phyloP scores from a whole-genome alignment of 2,113 vertebrate genomes.

The Ptychochromis oligacanthus region DNA sequence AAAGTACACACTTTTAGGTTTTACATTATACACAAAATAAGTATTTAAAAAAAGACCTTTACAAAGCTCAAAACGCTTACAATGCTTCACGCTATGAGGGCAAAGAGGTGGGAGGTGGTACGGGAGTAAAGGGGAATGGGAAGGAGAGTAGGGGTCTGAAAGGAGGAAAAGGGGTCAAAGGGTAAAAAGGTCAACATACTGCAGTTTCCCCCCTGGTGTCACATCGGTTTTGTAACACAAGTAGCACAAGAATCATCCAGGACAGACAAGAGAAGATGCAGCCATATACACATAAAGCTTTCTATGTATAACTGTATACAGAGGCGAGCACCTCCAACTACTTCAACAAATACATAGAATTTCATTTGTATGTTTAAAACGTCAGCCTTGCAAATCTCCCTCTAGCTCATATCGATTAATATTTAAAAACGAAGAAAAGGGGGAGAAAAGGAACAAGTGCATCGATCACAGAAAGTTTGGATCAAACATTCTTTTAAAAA shows the following conservation, averaged over 20 bases:
- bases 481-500: slow-evolving; percentile 53
- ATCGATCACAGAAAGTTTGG: slow-evolving; percentile 55
- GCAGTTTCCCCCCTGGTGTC: slow-evolving; percentile 61
- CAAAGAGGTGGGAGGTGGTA: slow-evolving; percentile 8
- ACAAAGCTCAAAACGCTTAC: slow-evolving; percentile 80
- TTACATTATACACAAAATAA: slow-evolving; percentile 83
- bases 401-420: slow-evolving; percentile 65
- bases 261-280: slow-evolving; percentile 74
- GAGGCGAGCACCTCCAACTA: slow-evolving; percentile 64
- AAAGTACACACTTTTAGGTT: slow-evolving; percentile 80
- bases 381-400: slow-evolving; percentile 57
- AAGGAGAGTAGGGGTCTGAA: not conserved
- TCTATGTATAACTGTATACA: slow-evolving; percentile 75
- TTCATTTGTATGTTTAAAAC: slow-evolving; percentile 67
- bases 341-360: slow-evolving; percentile 72
- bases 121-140: not conserved
- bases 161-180: slow-evolving; percentile 26
- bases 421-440: slow-evolving; percentile 45
- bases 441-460: slow-evolving; percentile 44
- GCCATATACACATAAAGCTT: slow-evolving; percentile 77
- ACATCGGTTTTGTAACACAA: slow-evolving; percentile 71
- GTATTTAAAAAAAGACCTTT: slow-evolving; percentile 79
- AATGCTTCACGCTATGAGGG: slow-evolving; percentile 74
- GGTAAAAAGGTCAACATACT: slow-evolving; percentile 50
- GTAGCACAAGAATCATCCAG: slow-evolving; percentile 72